These are phyloP conservation scores for Sclerodermus sp. DNA, from an alignment of 2,888 invertebrate genomes.

Conservation along the genomic window DNA sequence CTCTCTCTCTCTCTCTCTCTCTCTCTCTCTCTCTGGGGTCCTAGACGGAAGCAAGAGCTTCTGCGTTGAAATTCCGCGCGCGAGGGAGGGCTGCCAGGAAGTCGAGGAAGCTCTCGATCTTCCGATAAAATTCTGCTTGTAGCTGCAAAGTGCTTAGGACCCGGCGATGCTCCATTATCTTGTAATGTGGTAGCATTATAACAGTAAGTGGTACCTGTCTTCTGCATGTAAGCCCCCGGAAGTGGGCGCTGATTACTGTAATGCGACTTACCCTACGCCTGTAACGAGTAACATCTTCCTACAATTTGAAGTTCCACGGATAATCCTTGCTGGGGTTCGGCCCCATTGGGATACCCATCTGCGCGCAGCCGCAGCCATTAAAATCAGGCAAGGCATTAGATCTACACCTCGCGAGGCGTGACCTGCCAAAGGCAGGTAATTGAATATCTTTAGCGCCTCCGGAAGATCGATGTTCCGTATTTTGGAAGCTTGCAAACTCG, in stretches of 20 bases:
- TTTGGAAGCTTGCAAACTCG: neutral
- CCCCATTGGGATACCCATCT: constrained; percentile 15
- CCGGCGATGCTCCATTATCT: constrained; percentile 42
- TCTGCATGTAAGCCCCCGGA: constrained; percentile 36
- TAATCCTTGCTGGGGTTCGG: constrained; percentile 21
- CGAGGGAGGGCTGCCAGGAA: constrained; percentile 2
- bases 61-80: neutral
- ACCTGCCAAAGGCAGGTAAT: constrained; percentile 28
- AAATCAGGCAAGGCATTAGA: constrained; percentile 22
- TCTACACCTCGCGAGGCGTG: constrained; percentile 16
- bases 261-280: constrained; percentile 30
- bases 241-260: constrained; percentile 42
- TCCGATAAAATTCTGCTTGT: constrained; percentile 28
- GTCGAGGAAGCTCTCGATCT: constrained; percentile 6
- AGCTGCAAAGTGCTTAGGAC: constrained; percentile 32
- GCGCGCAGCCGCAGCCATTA: constrained; percentile 19
- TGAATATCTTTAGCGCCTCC: constrained; percentile 32
- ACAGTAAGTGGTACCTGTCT: constrained; percentile 46
- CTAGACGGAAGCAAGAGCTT: too few species aligned
- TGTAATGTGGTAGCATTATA: constrained; percentile 47
- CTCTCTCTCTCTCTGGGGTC: too few species aligned
- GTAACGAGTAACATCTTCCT: constrained; percentile 43
- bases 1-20: too few species aligned
- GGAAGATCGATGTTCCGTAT: constrained; percentile 26
- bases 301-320: constrained; percentile 36